phyloP scores from a whole-genome alignment of 92 coral and sea anemone species.

The Palythoa grandis region DNA sequence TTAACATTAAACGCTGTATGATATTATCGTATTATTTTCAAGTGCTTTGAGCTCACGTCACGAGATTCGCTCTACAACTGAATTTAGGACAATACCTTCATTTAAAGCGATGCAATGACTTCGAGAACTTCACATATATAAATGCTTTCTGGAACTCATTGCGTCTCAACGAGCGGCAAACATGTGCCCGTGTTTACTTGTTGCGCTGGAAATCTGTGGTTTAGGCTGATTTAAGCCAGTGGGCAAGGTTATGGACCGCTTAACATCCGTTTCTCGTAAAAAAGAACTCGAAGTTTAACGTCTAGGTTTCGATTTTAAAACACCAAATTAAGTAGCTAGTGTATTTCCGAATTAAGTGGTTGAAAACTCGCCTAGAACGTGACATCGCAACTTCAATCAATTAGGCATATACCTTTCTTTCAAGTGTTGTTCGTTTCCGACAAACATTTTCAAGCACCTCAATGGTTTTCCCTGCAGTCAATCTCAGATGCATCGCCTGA shows the following conservation, averaged over 20 bases:
- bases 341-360: constrained; percentile 20
- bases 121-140: constrained; percentile 6
- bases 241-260: constrained; percentile 39
- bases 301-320: not conserved
- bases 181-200: constrained; percentile 33
- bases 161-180: constrained; percentile 13
- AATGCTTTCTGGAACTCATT: constrained; percentile 5
- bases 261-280: constrained; percentile 2
- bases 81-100: not conserved
- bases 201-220: constrained; percentile 5
- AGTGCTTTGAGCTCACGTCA: constrained; percentile 58
- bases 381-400: constrained; percentile 63
- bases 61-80: constrained; percentile 63
- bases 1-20: constrained; percentile 71
- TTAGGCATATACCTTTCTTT: constrained; percentile 74
- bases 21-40: constrained; percentile 77
- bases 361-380: constrained; percentile 43
- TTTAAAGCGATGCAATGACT: constrained; percentile 6
- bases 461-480: constrained; percentile 20
- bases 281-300: constrained; percentile 2
- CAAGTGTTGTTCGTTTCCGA: constrained; percentile 60
- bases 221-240: constrained; percentile 18
- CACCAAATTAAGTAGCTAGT: constrained; percentile 17
- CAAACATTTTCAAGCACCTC: constrained; percentile 4
- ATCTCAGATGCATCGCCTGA: not conserved